Conservation (phyloP, 2,113 vertebrate species). For the Centropus unirufus region DNA sequence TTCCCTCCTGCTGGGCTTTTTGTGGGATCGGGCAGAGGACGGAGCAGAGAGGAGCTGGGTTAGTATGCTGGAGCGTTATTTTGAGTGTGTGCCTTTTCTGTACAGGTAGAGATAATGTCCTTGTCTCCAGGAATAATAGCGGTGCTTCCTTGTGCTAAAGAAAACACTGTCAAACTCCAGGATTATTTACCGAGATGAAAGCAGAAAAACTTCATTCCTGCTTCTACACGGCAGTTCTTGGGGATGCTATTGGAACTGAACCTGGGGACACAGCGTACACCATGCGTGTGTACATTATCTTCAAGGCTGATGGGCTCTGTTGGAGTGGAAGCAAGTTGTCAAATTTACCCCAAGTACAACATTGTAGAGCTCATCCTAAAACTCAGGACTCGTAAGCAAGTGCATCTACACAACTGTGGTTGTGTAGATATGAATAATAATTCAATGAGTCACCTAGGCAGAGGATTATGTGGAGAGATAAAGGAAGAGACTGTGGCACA, state of each 20-base stretch:
- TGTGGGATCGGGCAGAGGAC: neutral
- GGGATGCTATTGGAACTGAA: neutral
- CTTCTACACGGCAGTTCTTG: neutral
- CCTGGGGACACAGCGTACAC: fast-evolving
- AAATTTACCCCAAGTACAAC: neutral
- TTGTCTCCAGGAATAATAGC: neutral
- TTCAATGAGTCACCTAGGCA: neutral
- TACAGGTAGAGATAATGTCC: neutral
- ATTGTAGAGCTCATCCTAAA: neutral
- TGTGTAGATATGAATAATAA: neutral
- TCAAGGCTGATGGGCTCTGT: neutral
- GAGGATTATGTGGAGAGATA: neutral
- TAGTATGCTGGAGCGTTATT: neutral
- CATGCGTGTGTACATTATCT: fast-evolving
- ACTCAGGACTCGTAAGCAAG: neutral
- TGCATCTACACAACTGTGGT: fast-evolving
- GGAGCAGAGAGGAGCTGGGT: neutral
- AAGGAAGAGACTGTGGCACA: neutral
- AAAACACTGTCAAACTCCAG: neutral
- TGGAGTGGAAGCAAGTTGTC: neutral
- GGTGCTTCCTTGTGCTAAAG: neutral
- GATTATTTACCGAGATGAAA: neutral
- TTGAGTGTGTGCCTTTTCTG: neutral
- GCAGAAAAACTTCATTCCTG: neutral
- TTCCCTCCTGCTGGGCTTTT: neutral